Conservation (phyloP, 2,888 invertebrate species). For the Drosophila nr. medialis region DNA sequence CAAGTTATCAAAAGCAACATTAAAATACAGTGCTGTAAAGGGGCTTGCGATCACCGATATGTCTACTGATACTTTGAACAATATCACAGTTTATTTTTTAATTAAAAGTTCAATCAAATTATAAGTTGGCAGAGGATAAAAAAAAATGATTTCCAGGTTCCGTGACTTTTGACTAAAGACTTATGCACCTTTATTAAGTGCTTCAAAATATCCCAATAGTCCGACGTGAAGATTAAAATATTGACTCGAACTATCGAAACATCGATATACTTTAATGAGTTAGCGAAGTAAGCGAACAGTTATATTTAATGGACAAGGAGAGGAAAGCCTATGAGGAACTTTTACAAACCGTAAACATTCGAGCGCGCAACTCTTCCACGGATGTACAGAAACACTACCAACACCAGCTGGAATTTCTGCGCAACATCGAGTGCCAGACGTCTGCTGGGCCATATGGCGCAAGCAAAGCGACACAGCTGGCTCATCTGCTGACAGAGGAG, state of each 20-base stretch:
- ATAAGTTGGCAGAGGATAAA: background rate
- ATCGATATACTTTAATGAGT: conserved; percentile 20
- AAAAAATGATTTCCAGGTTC: background rate
- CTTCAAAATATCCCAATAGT: background rate
- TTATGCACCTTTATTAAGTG: background rate
- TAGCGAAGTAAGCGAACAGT: background rate
- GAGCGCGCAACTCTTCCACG: conserved; percentile 4
- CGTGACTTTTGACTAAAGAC: background rate
- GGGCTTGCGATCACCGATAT: background rate
- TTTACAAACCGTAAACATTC: conserved; percentile 31
- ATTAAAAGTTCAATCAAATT: background rate
- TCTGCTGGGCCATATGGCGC: conserved; percentile 30
- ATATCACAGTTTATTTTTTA: background rate
- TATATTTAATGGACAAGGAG: conserved; percentile 62
- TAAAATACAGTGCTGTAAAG: background rate
- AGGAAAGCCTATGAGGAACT: conserved; percentile 41
- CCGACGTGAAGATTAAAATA: background rate
- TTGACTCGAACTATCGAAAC: conserved; percentile 16
- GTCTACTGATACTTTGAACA: background rate
- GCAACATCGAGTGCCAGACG: conserved; percentile 26
- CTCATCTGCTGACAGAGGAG: conserved; percentile 46
- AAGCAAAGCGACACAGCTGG: conserved; percentile 32
- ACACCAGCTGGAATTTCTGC: conserved; percentile 52
- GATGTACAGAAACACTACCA: conserved; percentile 18
- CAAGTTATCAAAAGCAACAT: background rate